Evolutionary conservation across 2,113 vertebrate genomes (phyloP).

Genomic region (Cebus imitator): DNA sequence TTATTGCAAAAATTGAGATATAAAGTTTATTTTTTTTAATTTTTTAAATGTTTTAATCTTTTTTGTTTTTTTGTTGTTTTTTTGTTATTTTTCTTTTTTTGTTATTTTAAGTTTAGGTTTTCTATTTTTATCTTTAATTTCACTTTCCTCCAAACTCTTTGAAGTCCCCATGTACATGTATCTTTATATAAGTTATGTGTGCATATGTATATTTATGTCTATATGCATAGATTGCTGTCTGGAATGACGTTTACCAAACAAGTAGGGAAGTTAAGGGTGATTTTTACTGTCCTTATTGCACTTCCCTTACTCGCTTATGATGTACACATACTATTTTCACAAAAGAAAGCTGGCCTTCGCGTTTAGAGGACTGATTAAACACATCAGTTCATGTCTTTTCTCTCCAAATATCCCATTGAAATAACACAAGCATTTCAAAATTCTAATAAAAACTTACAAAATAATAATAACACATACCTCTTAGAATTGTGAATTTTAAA

Average conservation of each 20-base stretch:
- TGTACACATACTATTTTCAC: background rate
- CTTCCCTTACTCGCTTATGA: background rate
- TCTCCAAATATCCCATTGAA: background rate
- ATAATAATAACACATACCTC: background rate
- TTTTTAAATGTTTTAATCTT: no score
- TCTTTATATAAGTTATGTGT: background rate
- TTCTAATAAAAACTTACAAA: background rate
- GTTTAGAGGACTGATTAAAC: background rate
- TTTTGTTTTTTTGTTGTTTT: no score
- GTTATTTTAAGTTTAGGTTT: background rate
- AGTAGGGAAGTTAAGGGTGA: background rate
- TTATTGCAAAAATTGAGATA: background rate
- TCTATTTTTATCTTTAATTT: background rate
- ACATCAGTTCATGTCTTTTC: background rate
- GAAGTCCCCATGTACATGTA: background rate
- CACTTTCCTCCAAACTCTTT: background rate
- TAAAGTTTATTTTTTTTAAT: background rate
- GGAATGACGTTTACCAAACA: background rate
- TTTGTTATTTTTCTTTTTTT: no score
- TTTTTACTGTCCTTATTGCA: background rate
- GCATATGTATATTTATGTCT: background rate
- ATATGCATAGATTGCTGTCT: background rate
- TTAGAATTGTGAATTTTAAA: background rate
- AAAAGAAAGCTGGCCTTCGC: constrained; percentile 16
- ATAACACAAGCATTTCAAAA: background rate